A percentile compares a stretch with the other conserved stretches of the same genome.
Evolutionary conservation across 2,797 vertebrate species (phyloP).

Genomic region (Enteromius mattozi): DNA sequence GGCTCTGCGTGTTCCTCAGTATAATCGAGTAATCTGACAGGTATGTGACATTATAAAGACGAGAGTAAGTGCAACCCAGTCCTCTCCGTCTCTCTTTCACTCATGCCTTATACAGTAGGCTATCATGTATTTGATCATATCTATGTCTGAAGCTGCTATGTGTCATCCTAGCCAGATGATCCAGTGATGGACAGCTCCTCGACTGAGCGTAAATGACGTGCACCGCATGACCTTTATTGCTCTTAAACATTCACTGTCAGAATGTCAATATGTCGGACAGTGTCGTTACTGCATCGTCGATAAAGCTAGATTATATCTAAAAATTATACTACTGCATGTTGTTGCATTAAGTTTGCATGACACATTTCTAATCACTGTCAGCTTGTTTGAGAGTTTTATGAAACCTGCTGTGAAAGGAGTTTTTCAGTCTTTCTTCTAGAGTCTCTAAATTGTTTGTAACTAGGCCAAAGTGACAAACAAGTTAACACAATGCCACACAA

Average conservation of each 20-base stretch:
- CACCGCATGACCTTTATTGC: constrained; percentile 39
- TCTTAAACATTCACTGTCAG: not conserved
- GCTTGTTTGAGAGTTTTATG: constrained; percentile 2
- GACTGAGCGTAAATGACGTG: constrained; percentile 28
- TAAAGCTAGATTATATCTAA: not conserved
- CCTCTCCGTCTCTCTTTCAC: not conserved
- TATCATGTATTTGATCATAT: not conserved
- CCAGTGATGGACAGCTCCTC: constrained; percentile 54
- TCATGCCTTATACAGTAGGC: not conserved
- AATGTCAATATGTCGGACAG: constrained; percentile 11
- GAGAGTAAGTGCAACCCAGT: constrained; percentile 9
- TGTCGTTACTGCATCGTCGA: not conserved
- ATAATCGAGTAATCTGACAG: constrained; percentile 27
- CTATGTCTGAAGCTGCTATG: not conserved
- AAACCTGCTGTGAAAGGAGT: not conserved
- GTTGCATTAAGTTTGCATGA: constrained; percentile 24
- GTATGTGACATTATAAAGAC: constrained; percentile 46
- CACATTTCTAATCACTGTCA: not conserved
- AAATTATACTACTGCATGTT: not conserved
- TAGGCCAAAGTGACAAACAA: not conserved
- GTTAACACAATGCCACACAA: not conserved
- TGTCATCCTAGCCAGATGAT: constrained; percentile 11
- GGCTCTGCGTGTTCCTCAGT: not conserved
- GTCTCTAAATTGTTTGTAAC: not conserved
- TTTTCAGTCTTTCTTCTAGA: not conserved